A percentile compares a stretch with the other conserved stretches of the same genome.
phyloP scores from a whole-genome alignment of 2,888 invertebrate species.

The Acrobasis repandana region DNA sequence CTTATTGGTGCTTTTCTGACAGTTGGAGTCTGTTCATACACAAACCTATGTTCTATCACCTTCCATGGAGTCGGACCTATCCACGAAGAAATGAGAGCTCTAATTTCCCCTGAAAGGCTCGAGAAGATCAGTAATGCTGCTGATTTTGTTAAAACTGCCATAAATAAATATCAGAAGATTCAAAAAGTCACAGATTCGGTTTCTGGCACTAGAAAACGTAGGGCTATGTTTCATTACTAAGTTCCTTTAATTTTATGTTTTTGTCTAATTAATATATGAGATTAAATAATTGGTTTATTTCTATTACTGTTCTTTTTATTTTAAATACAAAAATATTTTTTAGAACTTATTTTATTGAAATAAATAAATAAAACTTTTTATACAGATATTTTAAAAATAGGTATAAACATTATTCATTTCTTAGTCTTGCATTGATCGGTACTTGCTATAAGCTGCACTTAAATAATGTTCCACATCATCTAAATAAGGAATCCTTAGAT shows the following conservation, averaged over 20 bases:
- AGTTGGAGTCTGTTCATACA: constrained; percentile 82
- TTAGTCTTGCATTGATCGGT: constrained; percentile 32
- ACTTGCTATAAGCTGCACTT: constrained; percentile 39
- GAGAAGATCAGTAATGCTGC: constrained; percentile 84
- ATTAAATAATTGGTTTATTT: not conserved
- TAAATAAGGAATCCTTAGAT: constrained; percentile 65
- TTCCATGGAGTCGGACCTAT: constrained; percentile 85
- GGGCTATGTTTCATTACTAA: constrained; percentile 40
- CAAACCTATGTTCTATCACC: constrained; percentile 83
- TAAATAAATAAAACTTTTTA: not conserved
- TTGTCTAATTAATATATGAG: not conserved
- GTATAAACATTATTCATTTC: not conserved
- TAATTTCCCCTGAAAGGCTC: constrained; percentile 83
- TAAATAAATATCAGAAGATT: constrained; percentile 83
- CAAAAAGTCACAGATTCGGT: constrained; percentile 53
- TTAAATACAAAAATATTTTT: too few relatives aligned
- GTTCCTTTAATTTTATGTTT: constrained; percentile 20
- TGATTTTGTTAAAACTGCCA: constrained; percentile 83
- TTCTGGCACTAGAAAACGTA: constrained; percentile 48
- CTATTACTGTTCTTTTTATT: not conserved
- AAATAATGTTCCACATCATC: constrained; percentile 41
- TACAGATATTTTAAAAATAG: not conserved
- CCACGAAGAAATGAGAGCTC: constrained; percentile 79
- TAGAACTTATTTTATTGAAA: not conserved
- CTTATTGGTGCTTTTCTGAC: constrained; percentile 74